Conservation (phyloP, 2,113 vertebrate genomes). For the Amazona guildingii region DNA sequence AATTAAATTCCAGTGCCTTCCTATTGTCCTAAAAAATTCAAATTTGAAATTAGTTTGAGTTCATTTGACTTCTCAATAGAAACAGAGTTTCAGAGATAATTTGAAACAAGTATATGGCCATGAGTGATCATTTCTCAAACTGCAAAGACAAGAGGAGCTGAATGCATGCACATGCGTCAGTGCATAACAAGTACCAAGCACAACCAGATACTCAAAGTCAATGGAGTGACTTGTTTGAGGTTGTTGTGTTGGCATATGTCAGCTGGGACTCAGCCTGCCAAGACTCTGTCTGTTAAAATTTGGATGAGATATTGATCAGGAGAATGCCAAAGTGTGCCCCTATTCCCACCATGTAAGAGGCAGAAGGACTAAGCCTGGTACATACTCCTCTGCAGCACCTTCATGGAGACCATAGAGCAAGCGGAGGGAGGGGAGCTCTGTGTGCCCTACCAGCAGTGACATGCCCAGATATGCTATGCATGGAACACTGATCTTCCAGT, state of each 20-base stretch:
- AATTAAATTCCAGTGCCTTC: conserved; percentile 58
- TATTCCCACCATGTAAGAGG: not conserved
- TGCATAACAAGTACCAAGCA: not conserved
- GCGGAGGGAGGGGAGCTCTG: not conserved
- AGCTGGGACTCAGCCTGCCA: not conserved
- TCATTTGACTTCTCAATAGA: conserved; percentile 36
- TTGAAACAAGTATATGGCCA: not conserved
- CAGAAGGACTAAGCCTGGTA: not conserved
- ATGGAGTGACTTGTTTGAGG: not conserved
- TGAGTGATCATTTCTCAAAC: conserved; percentile 1
- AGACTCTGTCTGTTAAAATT: not conserved
- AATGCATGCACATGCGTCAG: fast-evolving
- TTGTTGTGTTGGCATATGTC: not conserved
- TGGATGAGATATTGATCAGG: not conserved
- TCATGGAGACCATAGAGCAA: not conserved
- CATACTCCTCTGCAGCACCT: not conserved
- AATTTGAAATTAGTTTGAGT: conserved; percentile 33
- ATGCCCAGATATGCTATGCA: not conserved
- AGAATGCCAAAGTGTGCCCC: not conserved
- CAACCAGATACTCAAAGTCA: not conserved
- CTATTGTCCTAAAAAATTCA: conserved; percentile 55
- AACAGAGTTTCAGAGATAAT: not conserved
- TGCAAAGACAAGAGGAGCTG: not conserved
- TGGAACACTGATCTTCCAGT: not conserved
- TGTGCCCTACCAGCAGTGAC: not conserved